Percentiles rank a stretch among this genome's conserved stretches.
Conservation (phyloP, 2,113 vertebrate genomes). For the Salvator merianae region DNA sequence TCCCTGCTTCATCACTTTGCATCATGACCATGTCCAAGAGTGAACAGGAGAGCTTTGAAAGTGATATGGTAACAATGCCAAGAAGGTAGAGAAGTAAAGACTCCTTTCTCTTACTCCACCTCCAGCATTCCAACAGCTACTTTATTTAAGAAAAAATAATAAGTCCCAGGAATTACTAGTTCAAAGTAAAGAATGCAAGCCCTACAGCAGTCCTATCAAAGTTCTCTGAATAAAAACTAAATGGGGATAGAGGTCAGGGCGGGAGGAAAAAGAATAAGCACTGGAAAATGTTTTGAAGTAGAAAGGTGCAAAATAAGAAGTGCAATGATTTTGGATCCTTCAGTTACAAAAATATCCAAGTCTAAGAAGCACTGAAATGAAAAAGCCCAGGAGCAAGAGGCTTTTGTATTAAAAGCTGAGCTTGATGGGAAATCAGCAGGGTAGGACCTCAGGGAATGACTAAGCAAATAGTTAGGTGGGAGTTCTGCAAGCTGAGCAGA, state of each 20-base stretch:
- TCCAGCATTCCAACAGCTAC: conserved; percentile 37
- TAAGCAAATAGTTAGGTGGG: conserved; percentile 29
- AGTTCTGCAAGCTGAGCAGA: conserved; percentile 22
- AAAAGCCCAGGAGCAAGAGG: conserved; percentile 33
- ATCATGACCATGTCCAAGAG: not conserved
- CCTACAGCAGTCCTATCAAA: conserved; percentile 44
- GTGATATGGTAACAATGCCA: conserved; percentile 1
- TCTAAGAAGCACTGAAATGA: not conserved
- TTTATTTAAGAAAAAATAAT: conserved; percentile 49
- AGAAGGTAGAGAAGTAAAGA: not conserved
- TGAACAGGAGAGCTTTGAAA: not conserved
- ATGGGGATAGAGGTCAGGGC: not conserved
- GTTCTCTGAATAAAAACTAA: conserved; percentile 24
- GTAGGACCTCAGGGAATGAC: conserved; percentile 38
- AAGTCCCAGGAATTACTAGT: conserved; percentile 21
- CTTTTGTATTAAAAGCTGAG: conserved; percentile 9
- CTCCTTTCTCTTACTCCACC: conserved; percentile 21
- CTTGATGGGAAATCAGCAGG: conserved; percentile 40
- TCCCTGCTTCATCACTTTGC: not conserved
- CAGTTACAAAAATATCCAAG: conserved; percentile 18
- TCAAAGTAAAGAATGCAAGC: conserved; percentile 44
- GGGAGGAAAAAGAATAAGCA: conserved; percentile 16
- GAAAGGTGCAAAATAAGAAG: conserved; percentile 28
- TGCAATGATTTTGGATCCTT: not conserved
- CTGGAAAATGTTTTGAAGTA: conserved; percentile 26